Evolutionary conservation across 2,888 invertebrate species (phyloP).

Genomic region (Tenthredo mesomela): DNA sequence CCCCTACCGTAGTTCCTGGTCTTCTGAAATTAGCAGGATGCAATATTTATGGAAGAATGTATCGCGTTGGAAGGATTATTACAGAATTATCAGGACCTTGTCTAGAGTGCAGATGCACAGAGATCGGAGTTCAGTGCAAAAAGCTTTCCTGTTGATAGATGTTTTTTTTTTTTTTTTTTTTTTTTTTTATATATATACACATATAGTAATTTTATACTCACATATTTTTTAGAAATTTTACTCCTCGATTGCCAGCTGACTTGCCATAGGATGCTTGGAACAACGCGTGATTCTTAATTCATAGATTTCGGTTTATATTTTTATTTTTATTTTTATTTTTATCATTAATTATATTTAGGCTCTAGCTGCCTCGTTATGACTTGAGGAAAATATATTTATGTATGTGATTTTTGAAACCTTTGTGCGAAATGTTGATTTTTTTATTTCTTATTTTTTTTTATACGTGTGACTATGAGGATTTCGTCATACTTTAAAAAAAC

Average conservation of each 20-base stretch:
- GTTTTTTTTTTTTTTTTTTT: slow-evolving; percentile 7
- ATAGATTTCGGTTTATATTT: background rate
- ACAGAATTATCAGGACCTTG: slow-evolving; percentile 90
- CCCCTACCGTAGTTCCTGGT: slow-evolving; percentile 78
- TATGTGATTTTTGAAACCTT: background rate
- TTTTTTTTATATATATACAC: too few relatives aligned
- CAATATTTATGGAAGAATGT: slow-evolving; percentile 94
- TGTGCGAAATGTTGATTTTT: background rate
- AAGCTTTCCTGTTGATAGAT: slow-evolving; percentile 81
- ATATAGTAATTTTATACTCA: background rate
- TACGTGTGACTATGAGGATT: background rate
- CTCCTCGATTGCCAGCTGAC: slow-evolving; percentile 43
- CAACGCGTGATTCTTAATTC: background rate
- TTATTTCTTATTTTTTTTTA: background rate
- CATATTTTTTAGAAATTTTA: background rate
- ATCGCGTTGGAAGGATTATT: slow-evolving; percentile 90
- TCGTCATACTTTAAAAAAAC: background rate
- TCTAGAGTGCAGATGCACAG: slow-evolving; percentile 92
- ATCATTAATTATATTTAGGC: background rate
- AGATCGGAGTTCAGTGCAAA: slow-evolving; percentile 91
- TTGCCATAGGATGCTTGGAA: slow-evolving; percentile 49
- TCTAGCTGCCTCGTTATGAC: background rate
- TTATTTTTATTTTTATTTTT: slow-evolving; percentile 7
- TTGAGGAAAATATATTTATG: background rate
- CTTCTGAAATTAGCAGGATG: slow-evolving; percentile 90